A percentile compares a stretch with the other conserved stretches of the same genome.
These are phyloP conservation scores for Sinopyrophorus schimmeli DNA, from an alignment of 2,888 invertebrate species.

Conservation along the genomic window DNA sequence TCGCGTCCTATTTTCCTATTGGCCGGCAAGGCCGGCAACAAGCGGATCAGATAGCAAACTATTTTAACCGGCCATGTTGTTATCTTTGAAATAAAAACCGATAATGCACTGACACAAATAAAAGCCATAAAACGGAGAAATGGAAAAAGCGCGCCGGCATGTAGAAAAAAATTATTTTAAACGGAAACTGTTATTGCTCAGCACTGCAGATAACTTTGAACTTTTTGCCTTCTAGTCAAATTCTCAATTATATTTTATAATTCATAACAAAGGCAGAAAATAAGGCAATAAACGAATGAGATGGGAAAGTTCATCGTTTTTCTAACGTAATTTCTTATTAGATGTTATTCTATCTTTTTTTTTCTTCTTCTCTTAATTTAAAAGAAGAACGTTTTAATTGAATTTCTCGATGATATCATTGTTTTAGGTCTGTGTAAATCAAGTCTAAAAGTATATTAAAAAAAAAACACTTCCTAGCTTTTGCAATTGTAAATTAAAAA, in stretches of 20 bases:
- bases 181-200: slow-evolving; percentile 11
- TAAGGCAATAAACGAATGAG: slow-evolving; percentile 10
- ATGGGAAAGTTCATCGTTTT: slow-evolving; percentile 14
- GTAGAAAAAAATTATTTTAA: slow-evolving; percentile 6
- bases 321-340: too few relatives aligned
- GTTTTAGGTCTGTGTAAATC: slow-evolving; percentile 21
- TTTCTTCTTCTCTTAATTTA: too few relatives aligned
- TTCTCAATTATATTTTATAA: slow-evolving; percentile 13
- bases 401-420: slow-evolving; percentile 21
- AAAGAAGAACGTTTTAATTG: too few relatives aligned
- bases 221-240: slow-evolving; percentile 5
- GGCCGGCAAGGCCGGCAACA: slow-evolving; percentile 13
- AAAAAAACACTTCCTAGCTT: slow-evolving; percentile 31
- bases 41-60: slow-evolving; percentile 20
- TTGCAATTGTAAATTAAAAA: slow-evolving; percentile 33
- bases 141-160: slow-evolving; percentile 5
- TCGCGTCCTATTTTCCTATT: slow-evolving; percentile 13
- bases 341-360: too few relatives aligned
- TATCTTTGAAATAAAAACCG: slow-evolving; percentile 17
- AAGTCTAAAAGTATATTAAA: slow-evolving; percentile 26
- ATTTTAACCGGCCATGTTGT: slow-evolving; percentile 14
- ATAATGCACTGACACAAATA: slow-evolving; percentile 21
- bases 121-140: slow-evolving; percentile 15
- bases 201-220: slow-evolving; percentile 6
- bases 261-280: slow-evolving; percentile 3